phyloP scores from a whole-genome alignment of 2,797 vertebrate species.

The Crocidura indochinensis region DNA sequence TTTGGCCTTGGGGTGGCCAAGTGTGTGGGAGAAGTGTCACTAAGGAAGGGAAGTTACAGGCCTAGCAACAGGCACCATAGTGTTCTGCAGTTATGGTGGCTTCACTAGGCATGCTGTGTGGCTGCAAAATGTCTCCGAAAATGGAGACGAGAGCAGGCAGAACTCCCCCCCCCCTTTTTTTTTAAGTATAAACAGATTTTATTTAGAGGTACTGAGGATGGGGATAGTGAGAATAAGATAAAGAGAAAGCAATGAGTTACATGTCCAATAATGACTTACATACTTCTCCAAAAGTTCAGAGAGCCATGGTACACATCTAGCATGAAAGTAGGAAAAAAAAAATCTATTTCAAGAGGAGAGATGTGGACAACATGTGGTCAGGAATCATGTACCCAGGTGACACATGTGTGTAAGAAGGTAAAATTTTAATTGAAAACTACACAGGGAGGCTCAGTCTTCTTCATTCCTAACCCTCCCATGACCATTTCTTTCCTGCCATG shows the following conservation, averaged over 20 bases:
- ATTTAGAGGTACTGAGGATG: too few species aligned
- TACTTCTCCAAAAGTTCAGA: too few species aligned
- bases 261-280: too few species aligned
- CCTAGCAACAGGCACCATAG: constrained; percentile 54
- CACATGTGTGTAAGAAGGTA: neutral
- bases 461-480: neutral
- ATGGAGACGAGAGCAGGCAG: neutral
- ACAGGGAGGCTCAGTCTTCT: neutral
- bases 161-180: too few species aligned
- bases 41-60: constrained; percentile 73
- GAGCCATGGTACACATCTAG: too few species aligned
- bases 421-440: constrained; percentile 1
- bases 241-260: too few species aligned
- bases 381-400: too few species aligned
- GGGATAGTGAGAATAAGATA: too few species aligned
- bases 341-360: too few species aligned
- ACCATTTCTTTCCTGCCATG: neutral
- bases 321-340: too few species aligned
- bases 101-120: constrained; percentile 46
- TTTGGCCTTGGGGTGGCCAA: constrained; percentile 69
- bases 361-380: too few species aligned
- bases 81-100: neutral
- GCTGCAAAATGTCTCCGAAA: constrained; percentile 73
- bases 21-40: constrained; percentile 71
- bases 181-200: too few species aligned